Conservation (phyloP, 2,113 vertebrate genomes). For the Apodemus sylvaticus region DNA sequence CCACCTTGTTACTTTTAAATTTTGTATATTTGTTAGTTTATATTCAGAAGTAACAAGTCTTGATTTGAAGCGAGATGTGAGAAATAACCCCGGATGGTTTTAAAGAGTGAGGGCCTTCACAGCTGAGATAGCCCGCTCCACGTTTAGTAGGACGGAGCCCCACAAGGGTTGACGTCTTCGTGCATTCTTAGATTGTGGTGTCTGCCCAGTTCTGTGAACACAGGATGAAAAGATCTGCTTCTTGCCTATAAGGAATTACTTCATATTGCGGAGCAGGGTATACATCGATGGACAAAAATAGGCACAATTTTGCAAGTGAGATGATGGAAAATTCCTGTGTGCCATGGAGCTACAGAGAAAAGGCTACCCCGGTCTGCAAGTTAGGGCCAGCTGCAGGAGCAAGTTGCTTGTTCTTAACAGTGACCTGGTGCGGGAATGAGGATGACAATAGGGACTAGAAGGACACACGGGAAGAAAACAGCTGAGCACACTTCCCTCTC, state of each 20-base stretch:
- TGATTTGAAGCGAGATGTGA: constrained; percentile 20
- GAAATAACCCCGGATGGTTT: background rate
- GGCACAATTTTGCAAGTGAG: background rate
- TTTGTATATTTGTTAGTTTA: constrained; percentile 7
- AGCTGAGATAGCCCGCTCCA: background rate
- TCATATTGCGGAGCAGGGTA: background rate
- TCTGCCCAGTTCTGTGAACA: background rate
- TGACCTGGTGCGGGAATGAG: background rate
- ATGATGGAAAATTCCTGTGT: background rate
- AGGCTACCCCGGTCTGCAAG: background rate
- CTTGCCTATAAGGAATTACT: background rate
- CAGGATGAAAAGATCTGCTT: background rate
- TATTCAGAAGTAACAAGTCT: background rate
- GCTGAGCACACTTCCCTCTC: background rate
- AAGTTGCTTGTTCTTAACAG: background rate
- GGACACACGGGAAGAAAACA: background rate
- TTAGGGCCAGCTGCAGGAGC: background rate
- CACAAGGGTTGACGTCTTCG: background rate
- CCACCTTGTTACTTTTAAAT: background rate
- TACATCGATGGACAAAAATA: background rate
- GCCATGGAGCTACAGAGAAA: background rate
- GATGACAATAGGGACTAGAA: background rate
- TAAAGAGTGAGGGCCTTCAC: background rate
- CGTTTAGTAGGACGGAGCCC: background rate
- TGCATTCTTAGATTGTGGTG: background rate